Conservation (phyloP, 2,888 invertebrate species). For the Pachliopta kotzebuea region DNA sequence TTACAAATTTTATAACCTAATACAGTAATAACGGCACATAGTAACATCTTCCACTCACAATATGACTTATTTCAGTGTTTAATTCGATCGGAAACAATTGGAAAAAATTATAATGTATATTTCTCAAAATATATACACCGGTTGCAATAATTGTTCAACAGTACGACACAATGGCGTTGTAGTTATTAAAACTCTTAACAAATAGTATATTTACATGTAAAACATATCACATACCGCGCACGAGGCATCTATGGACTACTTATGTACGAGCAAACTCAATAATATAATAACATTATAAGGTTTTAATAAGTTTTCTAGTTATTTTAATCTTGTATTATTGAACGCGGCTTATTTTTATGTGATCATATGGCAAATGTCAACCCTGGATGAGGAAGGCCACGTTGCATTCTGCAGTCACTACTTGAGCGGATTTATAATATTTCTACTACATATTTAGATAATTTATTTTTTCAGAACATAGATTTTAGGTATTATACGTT, state of each 20-base stretch:
- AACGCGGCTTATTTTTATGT: constrained; percentile 28
- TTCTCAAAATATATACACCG: neutral
- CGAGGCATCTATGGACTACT: constrained; percentile 52
- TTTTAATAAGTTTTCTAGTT: constrained; percentile 27
- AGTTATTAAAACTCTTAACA: constrained; percentile 35
- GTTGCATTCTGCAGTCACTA: neutral
- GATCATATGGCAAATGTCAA: constrained; percentile 21
- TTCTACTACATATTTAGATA: no score
- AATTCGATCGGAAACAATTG: constrained; percentile 9
- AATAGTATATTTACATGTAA: constrained; percentile 47
- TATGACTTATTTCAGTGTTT: neutral
- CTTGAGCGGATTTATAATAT: constrained; percentile 15
- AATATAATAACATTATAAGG: constrained; percentile 28
- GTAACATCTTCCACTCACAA: neutral
- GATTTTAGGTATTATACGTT: no score
- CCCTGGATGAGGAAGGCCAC: constrained; percentile 15
- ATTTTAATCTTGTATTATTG: constrained; percentile 29
- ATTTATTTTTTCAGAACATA: no score
- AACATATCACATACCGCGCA: constrained; percentile 62
- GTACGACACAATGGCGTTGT: constrained; percentile 26
- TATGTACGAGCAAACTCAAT: constrained; percentile 30
- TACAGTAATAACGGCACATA: neutral
- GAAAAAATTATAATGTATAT: constrained; percentile 23
- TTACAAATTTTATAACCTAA: neutral
- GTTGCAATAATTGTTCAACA: constrained; percentile 26